Evolutionary conservation across 2,113 vertebrate species (phyloP).

Genomic region (Prunella fulvescens): DNA sequence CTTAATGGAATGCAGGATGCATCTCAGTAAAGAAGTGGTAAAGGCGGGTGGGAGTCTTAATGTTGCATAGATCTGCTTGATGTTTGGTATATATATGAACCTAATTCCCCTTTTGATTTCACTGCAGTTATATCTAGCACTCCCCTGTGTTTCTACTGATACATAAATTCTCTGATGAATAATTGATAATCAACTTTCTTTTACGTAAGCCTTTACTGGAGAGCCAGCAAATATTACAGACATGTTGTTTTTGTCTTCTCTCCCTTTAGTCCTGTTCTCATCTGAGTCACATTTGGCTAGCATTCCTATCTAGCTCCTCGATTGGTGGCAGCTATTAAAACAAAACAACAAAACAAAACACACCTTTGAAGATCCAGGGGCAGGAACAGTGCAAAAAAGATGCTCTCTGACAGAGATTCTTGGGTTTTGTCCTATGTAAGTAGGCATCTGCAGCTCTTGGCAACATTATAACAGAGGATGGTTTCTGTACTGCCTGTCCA

Average conservation of each 20-base stretch:
- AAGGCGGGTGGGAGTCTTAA: not conserved
- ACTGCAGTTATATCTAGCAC: not conserved
- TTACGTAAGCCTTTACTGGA: not conserved
- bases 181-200: slow-evolving; percentile 7
- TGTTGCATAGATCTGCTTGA: not conserved
- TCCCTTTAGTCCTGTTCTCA: not conserved
- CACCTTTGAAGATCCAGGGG: not conserved
- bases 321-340: not conserved
- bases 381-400: not conserved
- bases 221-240: slow-evolving; percentile 6
- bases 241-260: not conserved
- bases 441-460: not conserved
- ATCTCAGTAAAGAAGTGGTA: slow-evolving; percentile 9
- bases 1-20: not conserved
- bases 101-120: slow-evolving; percentile 1
- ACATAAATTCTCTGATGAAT: slow-evolving; percentile 9
- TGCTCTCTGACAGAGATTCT: not conserved
- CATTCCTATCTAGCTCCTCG: not conserved
- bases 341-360: not conserved
- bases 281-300: slow-evolving; percentile 11
- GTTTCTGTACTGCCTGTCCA: not conserved
- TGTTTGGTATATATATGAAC: not conserved
- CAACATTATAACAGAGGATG: not conserved
- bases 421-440: not conserved
- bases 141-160: not conserved